Evolutionary conservation across 2,113 vertebrate species (phyloP).

Genomic region (Bufo bufo): DNA sequence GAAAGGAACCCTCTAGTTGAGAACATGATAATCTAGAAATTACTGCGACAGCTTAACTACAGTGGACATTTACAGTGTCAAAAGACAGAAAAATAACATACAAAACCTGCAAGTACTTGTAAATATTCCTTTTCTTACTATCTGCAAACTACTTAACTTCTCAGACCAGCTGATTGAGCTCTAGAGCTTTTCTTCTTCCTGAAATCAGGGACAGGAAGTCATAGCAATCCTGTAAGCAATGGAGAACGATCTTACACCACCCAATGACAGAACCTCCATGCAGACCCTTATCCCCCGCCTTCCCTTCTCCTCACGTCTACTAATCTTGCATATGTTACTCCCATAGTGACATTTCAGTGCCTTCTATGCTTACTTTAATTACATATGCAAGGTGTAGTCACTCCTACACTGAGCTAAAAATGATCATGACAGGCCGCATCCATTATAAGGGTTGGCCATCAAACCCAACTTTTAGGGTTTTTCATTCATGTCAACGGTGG

Average conservation of each 20-base stretch:
- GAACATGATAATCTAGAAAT: not conserved
- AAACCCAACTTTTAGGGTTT: not conserved
- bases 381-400: not conserved
- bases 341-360: not conserved
- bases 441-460: not conserved
- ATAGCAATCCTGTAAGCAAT: not conserved
- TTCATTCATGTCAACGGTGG: not conserved
- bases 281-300: not conserved
- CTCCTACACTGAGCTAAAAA: not conserved
- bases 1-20: not conserved
- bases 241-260: not conserved
- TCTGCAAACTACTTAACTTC: not conserved
- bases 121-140: not conserved
- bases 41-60: not conserved
- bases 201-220: not conserved
- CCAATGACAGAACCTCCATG: not conserved
- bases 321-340: not conserved
- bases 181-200: not conserved
- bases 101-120: not conserved
- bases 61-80: not conserved
- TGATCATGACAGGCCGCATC: not conserved
- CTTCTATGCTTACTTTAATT: not conserved
- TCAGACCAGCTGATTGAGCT: not conserved
- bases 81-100: no score
- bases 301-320: not conserved